These are phyloP conservation scores for Megaustenia siamemsis DNA, from an alignment of 2,888 invertebrate species.

Conservation along the genomic window DNA sequence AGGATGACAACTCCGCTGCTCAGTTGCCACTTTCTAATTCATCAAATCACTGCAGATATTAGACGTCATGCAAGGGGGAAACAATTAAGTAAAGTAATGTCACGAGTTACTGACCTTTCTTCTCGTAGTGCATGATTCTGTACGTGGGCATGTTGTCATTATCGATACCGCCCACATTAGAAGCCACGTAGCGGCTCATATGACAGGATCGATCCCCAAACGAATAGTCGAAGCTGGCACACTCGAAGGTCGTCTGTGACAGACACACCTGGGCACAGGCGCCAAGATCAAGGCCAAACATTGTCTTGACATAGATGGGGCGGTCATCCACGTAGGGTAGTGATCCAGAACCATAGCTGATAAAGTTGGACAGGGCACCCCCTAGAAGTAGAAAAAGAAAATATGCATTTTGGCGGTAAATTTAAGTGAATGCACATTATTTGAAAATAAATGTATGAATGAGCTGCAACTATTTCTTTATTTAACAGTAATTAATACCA, in stretches of 20 bases:
- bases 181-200: conserved; percentile 75
- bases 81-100: too few species aligned
- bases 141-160: conserved; percentile 63
- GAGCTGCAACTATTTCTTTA: too few species aligned
- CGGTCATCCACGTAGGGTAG: conserved; percentile 71
- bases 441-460: too few species aligned
- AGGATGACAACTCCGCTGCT: too few species aligned
- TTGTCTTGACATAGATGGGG: conserved; percentile 72
- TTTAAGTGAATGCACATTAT: too few species aligned
- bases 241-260: conserved; percentile 72
- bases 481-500: too few species aligned
- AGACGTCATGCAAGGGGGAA: too few species aligned
- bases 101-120: conserved; percentile 74
- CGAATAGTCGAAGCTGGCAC: conserved; percentile 76
- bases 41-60: too few species aligned
- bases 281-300: conserved; percentile 72
- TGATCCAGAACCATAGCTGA: conserved; percentile 75
- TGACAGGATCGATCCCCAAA: conserved; percentile 73
- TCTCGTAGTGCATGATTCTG: conserved; percentile 75
- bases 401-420: too few species aligned
- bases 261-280: conserved; percentile 76
- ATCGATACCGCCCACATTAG: conserved; percentile 73
- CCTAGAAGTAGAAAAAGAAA: conserved; percentile 64
- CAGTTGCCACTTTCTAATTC: too few species aligned
- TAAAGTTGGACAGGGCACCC: conserved; percentile 72